These are phyloP conservation scores for Podabrus alpinus DNA, from an alignment of 2,888 invertebrate species.

Conservation along the genomic window DNA sequence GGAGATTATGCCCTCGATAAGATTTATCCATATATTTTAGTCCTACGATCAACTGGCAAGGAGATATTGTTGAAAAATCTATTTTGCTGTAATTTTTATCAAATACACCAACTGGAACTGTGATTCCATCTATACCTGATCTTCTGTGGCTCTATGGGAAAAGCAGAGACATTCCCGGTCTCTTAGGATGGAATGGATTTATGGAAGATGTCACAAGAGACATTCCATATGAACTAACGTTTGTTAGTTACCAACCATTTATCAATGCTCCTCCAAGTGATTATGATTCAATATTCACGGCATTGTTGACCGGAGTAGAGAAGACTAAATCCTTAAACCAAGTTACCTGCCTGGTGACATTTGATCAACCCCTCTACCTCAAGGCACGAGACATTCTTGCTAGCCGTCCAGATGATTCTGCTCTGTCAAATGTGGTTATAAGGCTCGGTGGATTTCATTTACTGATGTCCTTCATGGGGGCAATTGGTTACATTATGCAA, in stretches of 20 bases:
- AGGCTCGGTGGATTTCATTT: no score
- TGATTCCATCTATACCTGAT: constrained; percentile 8
- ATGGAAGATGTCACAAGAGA: constrained; percentile 15
- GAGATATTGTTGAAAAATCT: no score
- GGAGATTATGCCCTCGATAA: no score
- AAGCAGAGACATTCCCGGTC: constrained; percentile 18
- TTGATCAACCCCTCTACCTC: not conserved
- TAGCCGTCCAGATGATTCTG: no score
- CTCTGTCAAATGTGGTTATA: no score
- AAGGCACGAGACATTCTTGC: no score
- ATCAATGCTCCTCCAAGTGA: constrained; percentile 6
- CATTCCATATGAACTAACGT: constrained; percentile 11
- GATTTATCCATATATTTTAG: no score
- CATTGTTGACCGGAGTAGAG: constrained; percentile 2
- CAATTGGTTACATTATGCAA: no score
- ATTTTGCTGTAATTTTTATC: no score
- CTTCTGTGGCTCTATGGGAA: constrained; percentile 16
- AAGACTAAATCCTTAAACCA: constrained; percentile 11
- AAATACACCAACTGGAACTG: constrained; percentile 8
- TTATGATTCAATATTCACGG: not conserved
- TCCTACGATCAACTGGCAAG: no score
- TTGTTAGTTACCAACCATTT: constrained; percentile 12
- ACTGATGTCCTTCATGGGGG: no score
- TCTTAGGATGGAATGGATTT: constrained; percentile 13
- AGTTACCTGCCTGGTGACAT: not conserved